phyloP scores from a whole-genome alignment of 1,140 invertebrate species.

The Pararge aegeria region DNA sequence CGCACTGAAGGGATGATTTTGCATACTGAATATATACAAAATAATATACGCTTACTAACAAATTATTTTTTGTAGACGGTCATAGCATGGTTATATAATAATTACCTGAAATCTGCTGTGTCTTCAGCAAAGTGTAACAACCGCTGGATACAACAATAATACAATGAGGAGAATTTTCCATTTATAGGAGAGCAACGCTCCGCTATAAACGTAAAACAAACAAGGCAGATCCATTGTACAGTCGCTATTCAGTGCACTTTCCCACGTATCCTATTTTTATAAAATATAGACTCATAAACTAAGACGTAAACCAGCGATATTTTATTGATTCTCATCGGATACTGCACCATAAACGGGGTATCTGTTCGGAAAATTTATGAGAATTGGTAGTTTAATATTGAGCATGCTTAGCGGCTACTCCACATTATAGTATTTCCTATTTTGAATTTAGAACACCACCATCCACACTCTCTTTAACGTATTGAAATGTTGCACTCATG shows the following conservation, averaged over 20 bases:
- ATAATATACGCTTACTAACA: no score
- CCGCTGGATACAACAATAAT: slow-evolving; percentile 15
- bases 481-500: not conserved
- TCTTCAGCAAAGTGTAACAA: slow-evolving; percentile 5
- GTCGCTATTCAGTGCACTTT: slow-evolving; percentile 27
- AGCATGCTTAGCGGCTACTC: not conserved
- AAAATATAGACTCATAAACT: slow-evolving; percentile 52
- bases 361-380: slow-evolving; percentile 45
- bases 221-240: slow-evolving; percentile 23
- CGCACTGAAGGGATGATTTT: no score
- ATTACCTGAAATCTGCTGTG: not conserved
- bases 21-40: no score
- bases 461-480: not conserved
- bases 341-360: slow-evolving; percentile 43
- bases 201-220: slow-evolving; percentile 27
- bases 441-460: not conserved
- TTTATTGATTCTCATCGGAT: slow-evolving; percentile 48
- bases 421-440: not conserved
- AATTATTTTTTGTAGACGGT: no score
- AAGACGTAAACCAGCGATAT: slow-evolving; percentile 44
- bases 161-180: slow-evolving; percentile 23
- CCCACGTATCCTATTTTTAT: slow-evolving; percentile 37
- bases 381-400: slow-evolving; percentile 43
- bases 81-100: no score
- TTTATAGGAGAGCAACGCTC: slow-evolving; percentile 15